Base-by-base conservation (phyloP, 2,797 vertebrate genomes). In the Rhynchotus rufescens region DNA sequence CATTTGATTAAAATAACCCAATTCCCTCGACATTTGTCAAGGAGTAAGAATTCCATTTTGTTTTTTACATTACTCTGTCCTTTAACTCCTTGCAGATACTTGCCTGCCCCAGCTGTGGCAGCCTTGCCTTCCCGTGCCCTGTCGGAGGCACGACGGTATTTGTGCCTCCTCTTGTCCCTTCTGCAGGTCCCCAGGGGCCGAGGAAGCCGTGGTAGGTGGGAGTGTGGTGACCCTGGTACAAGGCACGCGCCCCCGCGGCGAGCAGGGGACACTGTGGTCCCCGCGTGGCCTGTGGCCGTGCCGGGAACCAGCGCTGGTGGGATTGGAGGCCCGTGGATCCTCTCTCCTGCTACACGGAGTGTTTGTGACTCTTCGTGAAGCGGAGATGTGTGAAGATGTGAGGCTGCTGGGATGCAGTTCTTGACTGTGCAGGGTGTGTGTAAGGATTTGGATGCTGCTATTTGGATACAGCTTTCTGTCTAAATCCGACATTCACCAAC, bases 1-100 rank as follows among this genome's bases (percentile, higher is more conserved):
- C 96, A 96, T 97, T 98, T 97, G 96, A 97, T 98, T 98, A 97
- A 97, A 98, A 97, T 97, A 96, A 89, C 88, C 95, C 96, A 96
- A 97, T 97, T 97, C 96, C 59, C 88, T 92, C 89, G 92, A 85
- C 95, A 92, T 97, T 97, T 98, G 97, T 97, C 97, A 93, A 95
- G 97, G 96, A 84, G 86, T 96, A 96, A 96, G 96, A 97, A 97
- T 97, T 97, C 96, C 80, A 77, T 96, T 97, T 94, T 90, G 90
- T 89, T 96, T 96, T 95, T 96, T 95, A 88, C 96, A 97, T 96
- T 93, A 91, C 96, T 96, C 94, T 95, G 86, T 96, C 89, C 95
- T 96, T 96, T 96, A 95, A 90, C 91, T 96, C 93, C 90, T 91
- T 85, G 91, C 88, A 84, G 94, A 88, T 95, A 95, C 92, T 92